Evolutionary conservation across 2,888 invertebrate genomes (phyloP), one percentile per base, ranked within the genome.

Genomic region (Laspeyria flexula): DNA sequence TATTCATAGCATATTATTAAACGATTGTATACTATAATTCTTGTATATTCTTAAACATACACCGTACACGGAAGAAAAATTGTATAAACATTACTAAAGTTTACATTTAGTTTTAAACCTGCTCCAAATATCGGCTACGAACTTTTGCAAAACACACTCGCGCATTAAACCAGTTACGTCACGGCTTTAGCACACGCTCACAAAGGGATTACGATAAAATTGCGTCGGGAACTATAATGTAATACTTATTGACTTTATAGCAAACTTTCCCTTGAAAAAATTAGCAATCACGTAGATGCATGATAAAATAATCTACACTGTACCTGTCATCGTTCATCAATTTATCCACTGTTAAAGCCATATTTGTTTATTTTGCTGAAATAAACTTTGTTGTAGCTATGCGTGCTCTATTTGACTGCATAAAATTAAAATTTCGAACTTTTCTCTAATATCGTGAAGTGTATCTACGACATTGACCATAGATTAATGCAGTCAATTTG

Each of bases 241-340:
- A 48, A 34, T 43, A 54, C 52, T 10, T 48, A 35, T 47, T 40
- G 34, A 45, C 42, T 44, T 15, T 40, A 53, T 49, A 48, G 52
- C 55, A 59, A 82, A 88, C 87, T 88, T 90, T 88, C 87, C 81
- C 85, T 76, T 77, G 66, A 70, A 75, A 76, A 66, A 69, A 68
- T 46, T 56, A 55, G 53, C 60, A 66, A 70, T 71, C 71, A 68
- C 69, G 69, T 68, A 67, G 50, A 34, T 60, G 43, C 37, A 49
- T 38, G 46, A 51, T 52, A 51, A 44, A 55, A 61, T 47, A 56
- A 56, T 48, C 27, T 48, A 46, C 37, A 25, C 27, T 46, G 11
- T 85, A 91, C 92, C 92, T 90, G 69, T 91, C 88, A 65, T 88
- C 84, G 69, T 92, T 90, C 46, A 86, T 81, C 60, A 92, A 79